Evolutionary conservation across 1,140 invertebrate genomes (phyloP).

Genomic region (Eupristina koningsbergeri): DNA sequence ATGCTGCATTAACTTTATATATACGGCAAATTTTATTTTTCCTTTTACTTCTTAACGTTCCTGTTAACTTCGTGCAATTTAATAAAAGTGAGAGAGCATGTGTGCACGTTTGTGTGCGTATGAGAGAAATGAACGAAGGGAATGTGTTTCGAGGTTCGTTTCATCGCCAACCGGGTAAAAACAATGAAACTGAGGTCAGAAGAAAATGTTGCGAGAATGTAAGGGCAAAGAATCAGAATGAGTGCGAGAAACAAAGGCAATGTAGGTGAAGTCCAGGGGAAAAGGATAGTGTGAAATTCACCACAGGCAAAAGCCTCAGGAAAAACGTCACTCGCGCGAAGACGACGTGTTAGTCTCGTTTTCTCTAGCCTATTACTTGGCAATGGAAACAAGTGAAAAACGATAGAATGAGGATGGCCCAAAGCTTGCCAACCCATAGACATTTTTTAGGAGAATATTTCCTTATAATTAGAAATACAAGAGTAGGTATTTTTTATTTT

Average conservation of each 20-base stretch:
- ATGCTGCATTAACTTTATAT: constrained; percentile 4
- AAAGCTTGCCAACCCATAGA: not conserved
- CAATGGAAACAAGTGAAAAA: not conserved
- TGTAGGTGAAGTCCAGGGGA: not conserved
- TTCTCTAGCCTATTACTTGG: not conserved
- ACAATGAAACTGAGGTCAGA: not conserved
- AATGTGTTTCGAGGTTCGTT: constrained; percentile 13
- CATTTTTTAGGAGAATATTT: not conserved
- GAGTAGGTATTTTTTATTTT: not conserved
- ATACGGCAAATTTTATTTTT: constrained; percentile 30
- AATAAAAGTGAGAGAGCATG: constrained; percentile 27
- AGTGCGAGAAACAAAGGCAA: too few relatives aligned
- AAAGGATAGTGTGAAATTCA: not conserved
- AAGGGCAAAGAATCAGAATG: too few relatives aligned
- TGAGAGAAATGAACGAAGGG: not conserved
- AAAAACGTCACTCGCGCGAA: not conserved
- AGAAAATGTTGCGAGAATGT: not conserved
- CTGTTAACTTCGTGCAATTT: not conserved
- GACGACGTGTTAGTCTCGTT: not conserved
- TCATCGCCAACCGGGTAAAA: not conserved
- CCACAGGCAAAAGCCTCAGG: not conserved
- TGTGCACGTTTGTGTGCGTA: not conserved
- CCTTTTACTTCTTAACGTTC: not conserved
- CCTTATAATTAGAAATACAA: not conserved
- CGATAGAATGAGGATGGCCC: not conserved